Evolutionary conservation across 2,797 vertebrate genomes (phyloP), one percentile per base, ranked within the genome.

Genomic region (Crax fasciolata): DNA sequence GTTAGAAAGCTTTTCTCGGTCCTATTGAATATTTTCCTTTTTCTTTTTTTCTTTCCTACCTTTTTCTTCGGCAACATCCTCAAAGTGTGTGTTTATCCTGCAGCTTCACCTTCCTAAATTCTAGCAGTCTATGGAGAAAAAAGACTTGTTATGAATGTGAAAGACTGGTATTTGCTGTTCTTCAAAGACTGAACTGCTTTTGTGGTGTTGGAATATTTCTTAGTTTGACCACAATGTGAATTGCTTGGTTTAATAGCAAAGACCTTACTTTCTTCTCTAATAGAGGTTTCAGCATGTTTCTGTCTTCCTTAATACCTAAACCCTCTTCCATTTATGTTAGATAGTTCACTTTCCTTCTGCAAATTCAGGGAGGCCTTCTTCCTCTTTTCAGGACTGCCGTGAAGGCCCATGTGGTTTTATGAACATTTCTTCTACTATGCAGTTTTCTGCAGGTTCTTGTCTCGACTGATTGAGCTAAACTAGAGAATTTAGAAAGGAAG

Each of bases 331-430:
- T 65, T 80, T 90, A 27, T 74, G 46, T 68, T 71, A 59, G 9
- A 39, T 19, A 46, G 28, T 32, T 24, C 9, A 30, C 39, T 91
- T 86, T 38, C 38, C 41, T 83, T 84, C 68, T 91, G n/a, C 61
- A 87, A 28, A 68, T n/a, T 75, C 58, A 46, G 16, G 52, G 48
- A 81, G 43, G 20, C 9, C 27, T 89, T 87, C 61, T 90, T 96
- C 61, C 67, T 7, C 32, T 87, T 93, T 85, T 25, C 48, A 75
- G 41, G 59, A 10, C 6, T 2, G 4, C 54, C 66, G 7, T 24
- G 49, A 94, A 89, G 27, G 21, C 24, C 89, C 49, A 8, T 1
- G 1, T 17, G 24, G 28, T 78, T 91, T 79, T 38, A 19, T 51
- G 74, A 52, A 52, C 1, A 39, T 73, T 52, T 90, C 2, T 0